phyloP scores from a whole-genome alignment of 2,113 vertebrate genomes.

The Sisor rabdophorus region DNA sequence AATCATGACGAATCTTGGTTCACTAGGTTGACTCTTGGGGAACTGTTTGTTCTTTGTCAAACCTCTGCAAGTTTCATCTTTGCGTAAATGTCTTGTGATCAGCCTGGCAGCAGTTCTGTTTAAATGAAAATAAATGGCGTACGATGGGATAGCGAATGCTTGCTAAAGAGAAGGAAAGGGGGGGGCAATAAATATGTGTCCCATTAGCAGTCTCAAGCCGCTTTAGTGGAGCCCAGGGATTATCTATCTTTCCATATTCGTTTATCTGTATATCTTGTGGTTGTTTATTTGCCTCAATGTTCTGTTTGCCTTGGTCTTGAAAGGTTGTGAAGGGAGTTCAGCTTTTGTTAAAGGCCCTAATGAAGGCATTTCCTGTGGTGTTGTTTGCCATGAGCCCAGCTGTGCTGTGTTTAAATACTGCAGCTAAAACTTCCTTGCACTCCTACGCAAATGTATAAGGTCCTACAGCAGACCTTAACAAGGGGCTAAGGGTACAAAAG shows the following conservation, averaged over 20 bases:
- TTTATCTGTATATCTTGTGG: conserved; percentile 19
- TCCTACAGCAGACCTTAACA: not conserved
- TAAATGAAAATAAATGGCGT: conserved; percentile 45
- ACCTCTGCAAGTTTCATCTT: conserved; percentile 30
- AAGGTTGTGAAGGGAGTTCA: conserved; percentile 23
- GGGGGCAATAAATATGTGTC: conserved; percentile 44
- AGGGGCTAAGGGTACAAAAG: not conserved
- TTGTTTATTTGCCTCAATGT: conserved; percentile 30
- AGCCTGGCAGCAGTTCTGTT: conserved; percentile 39
- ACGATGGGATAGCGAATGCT: conserved; percentile 13
- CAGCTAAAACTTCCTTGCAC: conserved; percentile 7
- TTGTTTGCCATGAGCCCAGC: not conserved
- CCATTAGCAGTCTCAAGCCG: conserved; percentile 46
- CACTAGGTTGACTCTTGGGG: conserved; percentile 38
- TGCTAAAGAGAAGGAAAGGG: conserved; percentile 22
- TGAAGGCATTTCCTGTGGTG: conserved; percentile 1
- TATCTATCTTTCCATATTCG: conserved; percentile 41
- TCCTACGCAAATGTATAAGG: not conserved
- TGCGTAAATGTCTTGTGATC: conserved; percentile 42
- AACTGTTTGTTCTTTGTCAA: conserved; percentile 33
- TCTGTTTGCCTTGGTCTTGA: not conserved
- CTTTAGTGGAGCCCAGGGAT: conserved; percentile 23
- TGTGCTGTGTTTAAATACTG: conserved; percentile 20
- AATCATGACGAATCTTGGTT: conserved; percentile 42
- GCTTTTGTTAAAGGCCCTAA: conserved; percentile 19